These are phyloP conservation scores for Trichogramma dendrolimi DNA, from an alignment of 2,888 invertebrate species.

Conservation along the genomic window DNA sequence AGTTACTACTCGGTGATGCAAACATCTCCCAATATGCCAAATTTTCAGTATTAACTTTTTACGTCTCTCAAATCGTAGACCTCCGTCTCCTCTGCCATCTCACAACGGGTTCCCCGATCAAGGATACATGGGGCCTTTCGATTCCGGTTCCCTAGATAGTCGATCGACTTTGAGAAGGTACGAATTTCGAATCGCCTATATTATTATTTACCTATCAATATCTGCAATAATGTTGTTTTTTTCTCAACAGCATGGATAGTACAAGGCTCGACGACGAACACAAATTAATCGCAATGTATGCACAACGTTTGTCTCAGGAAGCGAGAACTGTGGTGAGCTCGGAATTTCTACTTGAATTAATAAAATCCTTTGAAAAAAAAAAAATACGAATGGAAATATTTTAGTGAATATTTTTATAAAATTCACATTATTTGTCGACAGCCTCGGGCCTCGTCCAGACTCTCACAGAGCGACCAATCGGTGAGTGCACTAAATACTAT, in stretches of 20 bases:
- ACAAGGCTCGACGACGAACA: conserved; percentile 80
- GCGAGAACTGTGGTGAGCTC: conserved; percentile 64
- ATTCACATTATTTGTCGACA: conserved; percentile 23
- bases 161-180: conserved; percentile 61
- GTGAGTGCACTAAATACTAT: conserved; percentile 37
- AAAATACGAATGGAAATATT: neutral
- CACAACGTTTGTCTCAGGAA: conserved; percentile 91
- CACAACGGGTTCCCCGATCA: conserved; percentile 88
- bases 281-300: conserved; percentile 92
- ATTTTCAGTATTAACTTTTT: neutral
- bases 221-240: conserved; percentile 14
- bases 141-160: conserved; percentile 73
- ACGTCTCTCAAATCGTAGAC: conserved; percentile 56
- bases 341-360: neutral
- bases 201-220: neutral
- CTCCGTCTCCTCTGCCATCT: conserved; percentile 87
- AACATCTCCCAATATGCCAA: neutral
- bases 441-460: conserved; percentile 47
- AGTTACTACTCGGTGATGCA: conserved; percentile 49
- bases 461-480: conserved; percentile 48
- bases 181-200: neutral
- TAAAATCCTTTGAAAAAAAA: neutral
- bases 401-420: neutral
- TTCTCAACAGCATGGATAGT: conserved; percentile 44
- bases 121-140: conserved; percentile 63